These are phyloP conservation scores for Dynastes hyllus DNA, from an alignment of 2,888 invertebrate species.

Conservation along the genomic window DNA sequence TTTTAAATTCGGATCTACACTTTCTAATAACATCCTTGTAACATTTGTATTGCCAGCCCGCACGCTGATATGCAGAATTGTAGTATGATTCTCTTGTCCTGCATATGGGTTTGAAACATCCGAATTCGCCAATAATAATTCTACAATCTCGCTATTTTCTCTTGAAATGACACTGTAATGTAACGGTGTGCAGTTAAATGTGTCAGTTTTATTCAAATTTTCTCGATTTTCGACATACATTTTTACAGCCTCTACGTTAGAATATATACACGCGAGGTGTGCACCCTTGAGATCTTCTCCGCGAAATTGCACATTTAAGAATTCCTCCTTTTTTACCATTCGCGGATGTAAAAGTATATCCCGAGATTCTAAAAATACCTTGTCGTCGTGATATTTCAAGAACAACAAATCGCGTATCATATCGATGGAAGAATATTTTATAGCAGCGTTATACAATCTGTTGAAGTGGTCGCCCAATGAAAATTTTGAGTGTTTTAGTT, in stretches of 20 bases:
- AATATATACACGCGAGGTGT: too few relatives aligned
- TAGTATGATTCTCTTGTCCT: neutral
- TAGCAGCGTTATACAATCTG: too few relatives aligned
- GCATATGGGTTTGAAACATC: neutral
- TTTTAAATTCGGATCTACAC: neutral
- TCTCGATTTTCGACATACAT: neutral
- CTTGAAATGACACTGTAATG: neutral
- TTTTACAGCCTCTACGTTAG: neutral
- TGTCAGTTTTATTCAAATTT: neutral
- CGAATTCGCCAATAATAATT: neutral
- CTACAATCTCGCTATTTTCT: neutral
- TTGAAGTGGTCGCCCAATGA: too few relatives aligned
- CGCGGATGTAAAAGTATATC: neutral
- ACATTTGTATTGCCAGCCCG: neutral
- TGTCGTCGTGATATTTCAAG: neutral
- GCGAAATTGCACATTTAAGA: neutral
- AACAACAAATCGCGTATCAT: neutral
- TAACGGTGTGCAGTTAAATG: neutral
- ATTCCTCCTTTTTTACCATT: neutral
- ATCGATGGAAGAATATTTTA: too few relatives aligned
- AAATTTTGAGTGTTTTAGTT: too few relatives aligned
- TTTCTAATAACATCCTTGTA: neutral
- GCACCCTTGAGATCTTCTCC: neutral
- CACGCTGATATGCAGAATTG: neutral
- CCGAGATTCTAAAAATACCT: neutral